These are phyloP conservation scores for Stercorarius parasiticus DNA, from an alignment of 2,113 vertebrate genomes.

Conservation along the genomic window DNA sequence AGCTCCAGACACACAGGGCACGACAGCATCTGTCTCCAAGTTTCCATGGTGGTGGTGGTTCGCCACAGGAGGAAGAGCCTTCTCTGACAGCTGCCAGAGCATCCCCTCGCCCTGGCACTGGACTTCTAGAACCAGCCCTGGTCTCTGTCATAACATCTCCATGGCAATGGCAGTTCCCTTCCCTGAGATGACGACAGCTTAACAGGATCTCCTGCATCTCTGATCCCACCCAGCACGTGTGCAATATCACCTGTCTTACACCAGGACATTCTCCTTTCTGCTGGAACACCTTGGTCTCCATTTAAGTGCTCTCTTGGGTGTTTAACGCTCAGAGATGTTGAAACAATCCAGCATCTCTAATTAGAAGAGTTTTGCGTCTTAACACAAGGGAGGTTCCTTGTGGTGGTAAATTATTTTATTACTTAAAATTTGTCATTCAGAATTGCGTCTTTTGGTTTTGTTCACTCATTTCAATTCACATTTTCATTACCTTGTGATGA, in stretches of 20 bases:
- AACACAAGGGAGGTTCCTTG: not conserved
- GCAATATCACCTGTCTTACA: not conserved
- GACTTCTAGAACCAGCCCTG: not conserved
- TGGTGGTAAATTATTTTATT: not conserved
- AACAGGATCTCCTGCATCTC: not conserved
- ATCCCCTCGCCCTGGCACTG: not conserved
- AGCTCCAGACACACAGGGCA: slow-evolving; percentile 21
- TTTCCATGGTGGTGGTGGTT: not conserved
- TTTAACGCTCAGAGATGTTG: not conserved
- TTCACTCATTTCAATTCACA: not conserved
- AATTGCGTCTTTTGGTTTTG: not conserved
- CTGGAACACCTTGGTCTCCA: not conserved
- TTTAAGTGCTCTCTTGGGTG: not conserved
- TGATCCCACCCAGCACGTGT: not conserved
- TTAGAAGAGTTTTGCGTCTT: not conserved
- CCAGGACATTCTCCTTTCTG: not conserved
- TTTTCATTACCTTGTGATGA: not conserved
- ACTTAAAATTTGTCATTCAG: not conserved
- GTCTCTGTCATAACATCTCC: not conserved
- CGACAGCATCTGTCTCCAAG: not conserved
- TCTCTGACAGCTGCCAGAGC: not conserved
- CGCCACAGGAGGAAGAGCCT: not conserved
- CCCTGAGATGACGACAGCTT: not conserved
- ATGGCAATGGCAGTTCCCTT: not conserved
- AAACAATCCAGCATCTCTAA: not conserved